Base-by-base conservation (phyloP, 2,113 vertebrate genomes). In the Elaphurus davidianus region DNA sequence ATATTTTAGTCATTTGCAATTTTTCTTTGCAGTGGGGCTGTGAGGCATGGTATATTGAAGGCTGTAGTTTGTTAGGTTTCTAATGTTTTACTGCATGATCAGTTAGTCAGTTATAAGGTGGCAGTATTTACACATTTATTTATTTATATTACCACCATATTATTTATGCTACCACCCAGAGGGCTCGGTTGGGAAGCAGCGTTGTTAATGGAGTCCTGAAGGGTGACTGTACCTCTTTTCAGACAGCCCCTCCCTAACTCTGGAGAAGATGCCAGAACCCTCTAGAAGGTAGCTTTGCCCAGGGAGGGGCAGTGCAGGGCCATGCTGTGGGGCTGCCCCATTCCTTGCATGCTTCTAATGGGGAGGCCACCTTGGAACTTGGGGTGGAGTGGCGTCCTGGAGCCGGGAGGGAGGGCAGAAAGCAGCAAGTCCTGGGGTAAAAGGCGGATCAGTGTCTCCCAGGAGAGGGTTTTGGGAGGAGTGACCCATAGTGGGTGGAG, bases 311-410 rank as follows among this genome's bases (percentile, higher is more conserved):
- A 36, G 62, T 36, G 6, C 82, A 93, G 62, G 54, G 83, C 67
- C 43, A n/a, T 36, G 92, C 43, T 7, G 14, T 62, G 36, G 62
- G 87, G 43, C 86, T n/a, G 9, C 78, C 83, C 92, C 96, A 93
- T 98, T 98, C 98, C 91, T 96, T 36, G 87, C 79, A 98, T 98
- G 59, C 55, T 96, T 97, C 93, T 97, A 93, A 25, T 30, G 60
- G 94, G 27, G 88, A 90, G 30, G 21, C 55, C 74, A 85, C 36
- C 14, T 71, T 85, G 50, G 97, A 98, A 97, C 98, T 96, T 62
- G 64, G 89, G 91, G 71, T 96, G 96, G 82, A 50, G 85, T 97
- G 50, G 33, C n/a, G 8, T 96, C 85, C 25, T 64, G 50, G 78
- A 83, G 90, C 67, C 25, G 40, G 54, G 62, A 45, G 28, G n/a